Conservation (phyloP, 2,888 invertebrate species). For the Cremastinae sp. region DNA sequence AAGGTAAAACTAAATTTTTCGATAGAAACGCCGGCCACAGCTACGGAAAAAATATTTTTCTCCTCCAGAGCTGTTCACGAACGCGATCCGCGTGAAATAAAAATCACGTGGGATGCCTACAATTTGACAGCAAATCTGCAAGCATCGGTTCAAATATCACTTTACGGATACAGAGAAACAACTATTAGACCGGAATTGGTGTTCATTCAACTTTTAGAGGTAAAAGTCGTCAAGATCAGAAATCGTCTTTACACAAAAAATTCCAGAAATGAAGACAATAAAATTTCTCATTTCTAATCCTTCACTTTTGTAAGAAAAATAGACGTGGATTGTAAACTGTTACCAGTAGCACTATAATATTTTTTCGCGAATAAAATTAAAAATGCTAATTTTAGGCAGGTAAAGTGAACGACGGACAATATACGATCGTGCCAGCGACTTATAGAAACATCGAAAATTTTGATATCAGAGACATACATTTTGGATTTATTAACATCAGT, state of each 20-base stretch:
- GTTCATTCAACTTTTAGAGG: slow-evolving; percentile 89
- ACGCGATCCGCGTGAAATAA: slow-evolving; percentile 87
- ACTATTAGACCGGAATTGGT: slow-evolving; percentile 90
- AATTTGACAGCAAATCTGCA: slow-evolving; percentile 92
- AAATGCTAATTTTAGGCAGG: slow-evolving; percentile 15
- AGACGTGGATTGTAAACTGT: too few species aligned
- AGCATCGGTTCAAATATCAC: slow-evolving; percentile 88
- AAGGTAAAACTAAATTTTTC: too few species aligned
- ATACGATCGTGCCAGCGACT: slow-evolving; percentile 87
- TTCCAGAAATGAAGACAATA: too few species aligned
- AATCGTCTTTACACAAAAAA: background rate
- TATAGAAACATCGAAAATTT: slow-evolving; percentile 87
- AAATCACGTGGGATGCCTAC: slow-evolving; percentile 90
- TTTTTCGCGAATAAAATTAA: slow-evolving; percentile 5
- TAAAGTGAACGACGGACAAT: slow-evolving; percentile 84
- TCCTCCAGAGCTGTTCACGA: slow-evolving; percentile 87
- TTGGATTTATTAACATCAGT: slow-evolving; percentile 94
- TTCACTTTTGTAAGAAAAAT: too few species aligned
- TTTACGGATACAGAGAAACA: slow-evolving; percentile 95
- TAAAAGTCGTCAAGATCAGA: too few species aligned
- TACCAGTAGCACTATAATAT: too few species aligned
- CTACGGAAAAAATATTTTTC: slow-evolving; percentile 92
- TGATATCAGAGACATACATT: slow-evolving; percentile 88
- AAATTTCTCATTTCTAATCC: background rate
- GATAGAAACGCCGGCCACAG: slow-evolving; percentile 93